phyloP scores from a whole-genome alignment of 2,797 vertebrate species.

The Tragopan temminckii region DNA sequence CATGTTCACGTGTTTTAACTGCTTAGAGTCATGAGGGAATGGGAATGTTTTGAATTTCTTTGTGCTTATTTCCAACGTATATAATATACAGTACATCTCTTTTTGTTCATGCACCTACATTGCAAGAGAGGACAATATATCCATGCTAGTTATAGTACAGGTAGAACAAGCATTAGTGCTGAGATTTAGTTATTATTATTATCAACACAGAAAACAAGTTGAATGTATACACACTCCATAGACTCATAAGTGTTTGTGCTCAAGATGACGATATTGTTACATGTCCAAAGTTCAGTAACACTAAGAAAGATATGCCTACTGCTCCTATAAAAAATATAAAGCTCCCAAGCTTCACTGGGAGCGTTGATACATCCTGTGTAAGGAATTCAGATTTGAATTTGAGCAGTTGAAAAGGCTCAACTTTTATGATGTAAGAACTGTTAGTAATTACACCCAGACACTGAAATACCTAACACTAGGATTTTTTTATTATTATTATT shows the following conservation, averaged over 20 bases:
- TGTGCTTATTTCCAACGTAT: background rate
- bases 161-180: background rate
- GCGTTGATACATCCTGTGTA: accelerated
- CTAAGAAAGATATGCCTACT: background rate
- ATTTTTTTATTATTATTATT: too few species aligned
- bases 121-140: background rate
- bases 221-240: background rate
- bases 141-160: background rate
- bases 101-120: background rate
- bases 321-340: background rate
- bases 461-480: too few species aligned
- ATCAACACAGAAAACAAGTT: background rate
- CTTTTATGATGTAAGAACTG: background rate
- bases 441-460: too few species aligned
- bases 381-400: background rate
- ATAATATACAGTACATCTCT: background rate
- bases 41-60: background rate
- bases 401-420: background rate
- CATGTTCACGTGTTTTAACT: background rate
- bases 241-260: background rate
- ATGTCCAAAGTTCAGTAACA: background rate
- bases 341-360: background rate
- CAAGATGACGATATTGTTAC: background rate
- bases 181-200: background rate
- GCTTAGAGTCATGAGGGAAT: background rate